Conservation (phyloP, 1,140 invertebrate species). For the Eriocheir sinensis region DNA sequence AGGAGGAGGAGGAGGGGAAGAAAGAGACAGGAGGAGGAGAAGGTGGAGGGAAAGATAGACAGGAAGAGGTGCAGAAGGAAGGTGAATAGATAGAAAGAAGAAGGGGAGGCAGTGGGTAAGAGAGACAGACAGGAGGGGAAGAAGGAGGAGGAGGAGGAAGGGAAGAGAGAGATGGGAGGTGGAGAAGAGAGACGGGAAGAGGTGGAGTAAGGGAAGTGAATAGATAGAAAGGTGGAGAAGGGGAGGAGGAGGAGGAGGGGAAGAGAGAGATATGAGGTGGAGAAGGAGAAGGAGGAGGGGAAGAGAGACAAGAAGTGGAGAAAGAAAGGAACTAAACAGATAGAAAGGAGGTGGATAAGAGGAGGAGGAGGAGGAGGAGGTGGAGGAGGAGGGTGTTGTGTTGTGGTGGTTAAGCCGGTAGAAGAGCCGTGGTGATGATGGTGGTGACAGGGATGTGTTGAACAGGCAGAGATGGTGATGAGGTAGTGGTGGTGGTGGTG, state of each 20-base stretch:
- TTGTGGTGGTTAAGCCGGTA: not conserved
- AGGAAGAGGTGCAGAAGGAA: not conserved
- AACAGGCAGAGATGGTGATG: no score
- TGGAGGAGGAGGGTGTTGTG: not conserved
- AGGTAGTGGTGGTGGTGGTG: not conserved
- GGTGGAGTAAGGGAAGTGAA: not conserved
- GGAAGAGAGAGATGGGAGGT: not conserved
- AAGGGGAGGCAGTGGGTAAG: not conserved
- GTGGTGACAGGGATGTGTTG: not conserved
- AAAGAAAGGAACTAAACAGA: not conserved
- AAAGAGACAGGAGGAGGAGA: no score
- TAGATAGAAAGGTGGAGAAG: not conserved
- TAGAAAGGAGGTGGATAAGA: not conserved
- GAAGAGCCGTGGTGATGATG: not conserved
- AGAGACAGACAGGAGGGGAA: not conserved
- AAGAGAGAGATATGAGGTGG: not conserved
- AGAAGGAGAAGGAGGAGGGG: not conserved
- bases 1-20: not conserved
- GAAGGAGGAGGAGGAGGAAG: not conserved
- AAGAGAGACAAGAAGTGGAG: constrained; percentile 5
- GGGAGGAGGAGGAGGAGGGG: not conserved
- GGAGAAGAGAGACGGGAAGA: not conserved
- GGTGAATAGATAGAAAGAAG: not conserved
- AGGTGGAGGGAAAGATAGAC: no score
- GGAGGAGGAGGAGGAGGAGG: not conserved